phyloP scores from a whole-genome alignment of 2,113 vertebrate species.

The Carassius gibelio region DNA sequence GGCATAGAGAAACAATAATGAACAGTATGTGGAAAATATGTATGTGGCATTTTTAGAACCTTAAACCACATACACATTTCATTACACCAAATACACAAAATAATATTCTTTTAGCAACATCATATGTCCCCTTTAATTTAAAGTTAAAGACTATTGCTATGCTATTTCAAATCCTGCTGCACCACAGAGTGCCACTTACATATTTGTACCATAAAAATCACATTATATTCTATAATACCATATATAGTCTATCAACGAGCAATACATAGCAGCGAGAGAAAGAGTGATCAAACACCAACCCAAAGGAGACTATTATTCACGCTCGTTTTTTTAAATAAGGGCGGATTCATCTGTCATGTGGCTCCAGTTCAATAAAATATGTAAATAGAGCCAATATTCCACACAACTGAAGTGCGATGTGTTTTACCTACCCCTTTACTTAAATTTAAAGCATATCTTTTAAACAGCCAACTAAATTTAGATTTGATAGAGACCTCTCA shows the following conservation, averaged over 20 bases:
- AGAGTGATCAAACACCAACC: constrained; percentile 57
- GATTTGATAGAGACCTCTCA: constrained; percentile 16
- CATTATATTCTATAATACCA: no score
- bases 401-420: constrained; percentile 30
- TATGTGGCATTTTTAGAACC: no score
- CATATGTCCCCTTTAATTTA: no score
- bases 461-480: constrained; percentile 40
- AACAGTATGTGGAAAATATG: no score
- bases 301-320: constrained; percentile 48
- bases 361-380: constrained; percentile 60
- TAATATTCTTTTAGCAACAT: no score
- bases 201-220: no score
- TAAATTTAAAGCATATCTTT: constrained; percentile 41
- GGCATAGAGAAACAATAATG: no score
- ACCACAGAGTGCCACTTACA: no score
- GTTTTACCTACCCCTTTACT: constrained; percentile 47
- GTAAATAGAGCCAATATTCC: constrained; percentile 41
- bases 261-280: constrained; percentile 39
- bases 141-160: no score
- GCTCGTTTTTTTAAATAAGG: constrained; percentile 22
- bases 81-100: no score
- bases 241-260: constrained; percentile 6
- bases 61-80: no score
- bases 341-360: constrained; percentile 39
- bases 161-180: no score